Conservation (phyloP, 2,113 vertebrate species). For the Delphinus delphis region DNA sequence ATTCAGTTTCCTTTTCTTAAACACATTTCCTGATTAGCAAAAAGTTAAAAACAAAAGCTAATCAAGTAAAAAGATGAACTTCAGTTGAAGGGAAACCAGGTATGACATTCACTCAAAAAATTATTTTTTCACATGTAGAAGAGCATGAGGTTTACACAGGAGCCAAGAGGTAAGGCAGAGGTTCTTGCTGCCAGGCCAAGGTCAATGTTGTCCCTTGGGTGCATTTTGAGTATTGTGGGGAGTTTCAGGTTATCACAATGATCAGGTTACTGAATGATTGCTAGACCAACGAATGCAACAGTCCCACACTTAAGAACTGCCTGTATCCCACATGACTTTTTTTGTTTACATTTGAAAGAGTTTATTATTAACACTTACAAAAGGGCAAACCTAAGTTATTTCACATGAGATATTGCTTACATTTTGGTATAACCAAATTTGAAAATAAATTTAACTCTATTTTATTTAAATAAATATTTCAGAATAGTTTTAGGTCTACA, state of each 20-base stretch:
- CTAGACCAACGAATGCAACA: background rate
- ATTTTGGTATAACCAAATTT: background rate
- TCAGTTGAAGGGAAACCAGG: conserved; percentile 38
- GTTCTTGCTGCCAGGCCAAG: background rate
- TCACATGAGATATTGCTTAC: background rate
- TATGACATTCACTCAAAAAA: background rate
- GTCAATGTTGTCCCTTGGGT: background rate
- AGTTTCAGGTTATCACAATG: background rate
- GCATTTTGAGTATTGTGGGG: background rate
- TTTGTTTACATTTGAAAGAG: conserved; percentile 16
- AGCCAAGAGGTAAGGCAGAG: background rate
- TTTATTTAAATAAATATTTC: conserved; percentile 36
- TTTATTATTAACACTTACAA: conserved; percentile 10
- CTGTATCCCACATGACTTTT: background rate
- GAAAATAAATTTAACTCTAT: conserved; percentile 12
- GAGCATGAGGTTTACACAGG: background rate
- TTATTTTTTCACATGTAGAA: background rate
- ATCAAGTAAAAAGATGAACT: conserved; percentile 45
- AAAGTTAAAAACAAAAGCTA: background rate
- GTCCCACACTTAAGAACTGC: conserved; percentile 15
- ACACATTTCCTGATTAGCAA: conserved; percentile 43
- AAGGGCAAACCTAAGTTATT: conserved; percentile 31
- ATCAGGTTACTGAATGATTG: background rate
- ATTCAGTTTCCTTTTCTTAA: conserved; percentile 18
- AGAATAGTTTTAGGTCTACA: background rate